Evolutionary conservation across 2,888 invertebrate genomes (phyloP).

Genomic region (Cistogaster globosa): DNA sequence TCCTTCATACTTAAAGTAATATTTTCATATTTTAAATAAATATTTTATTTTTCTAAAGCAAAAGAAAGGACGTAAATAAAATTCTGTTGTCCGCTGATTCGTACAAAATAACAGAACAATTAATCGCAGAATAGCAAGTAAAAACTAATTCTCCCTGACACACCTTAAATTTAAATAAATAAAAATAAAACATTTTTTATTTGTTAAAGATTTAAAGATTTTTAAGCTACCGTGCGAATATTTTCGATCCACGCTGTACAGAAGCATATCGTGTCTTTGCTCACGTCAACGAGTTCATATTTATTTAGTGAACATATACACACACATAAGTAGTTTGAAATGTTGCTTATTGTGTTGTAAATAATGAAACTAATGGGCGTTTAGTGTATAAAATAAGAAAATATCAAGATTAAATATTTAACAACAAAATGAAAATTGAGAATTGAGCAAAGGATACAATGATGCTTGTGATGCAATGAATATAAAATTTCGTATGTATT

Average conservation of each 20-base stretch:
- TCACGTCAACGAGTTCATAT: not conserved
- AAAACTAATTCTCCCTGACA: no score
- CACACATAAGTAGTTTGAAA: not conserved
- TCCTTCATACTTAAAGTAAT: no score
- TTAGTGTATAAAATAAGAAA: constrained; percentile 45
- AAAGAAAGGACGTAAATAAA: no score
- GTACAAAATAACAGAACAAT: no score
- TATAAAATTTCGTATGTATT: not conserved
- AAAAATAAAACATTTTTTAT: no score
- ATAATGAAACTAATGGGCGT: constrained; percentile 67
- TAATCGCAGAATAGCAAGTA: no score
- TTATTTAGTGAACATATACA: not conserved
- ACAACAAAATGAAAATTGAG: constrained; percentile 41
- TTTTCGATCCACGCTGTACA: not conserved
- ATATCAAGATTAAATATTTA: constrained; percentile 62
- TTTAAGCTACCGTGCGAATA: no score
- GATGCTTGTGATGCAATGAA: constrained; percentile 9
- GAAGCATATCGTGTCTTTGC: not conserved
- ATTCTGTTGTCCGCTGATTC: no score
- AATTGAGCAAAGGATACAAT: constrained; percentile 15
- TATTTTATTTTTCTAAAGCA: no score
- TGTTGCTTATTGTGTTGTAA: constrained; percentile 54
- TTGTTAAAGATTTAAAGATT: no score
- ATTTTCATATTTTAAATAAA: no score
- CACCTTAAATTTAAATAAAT: no score